phyloP scores from a whole-genome alignment of 2,888 invertebrate species.

The Ypsolopha scabrella region DNA sequence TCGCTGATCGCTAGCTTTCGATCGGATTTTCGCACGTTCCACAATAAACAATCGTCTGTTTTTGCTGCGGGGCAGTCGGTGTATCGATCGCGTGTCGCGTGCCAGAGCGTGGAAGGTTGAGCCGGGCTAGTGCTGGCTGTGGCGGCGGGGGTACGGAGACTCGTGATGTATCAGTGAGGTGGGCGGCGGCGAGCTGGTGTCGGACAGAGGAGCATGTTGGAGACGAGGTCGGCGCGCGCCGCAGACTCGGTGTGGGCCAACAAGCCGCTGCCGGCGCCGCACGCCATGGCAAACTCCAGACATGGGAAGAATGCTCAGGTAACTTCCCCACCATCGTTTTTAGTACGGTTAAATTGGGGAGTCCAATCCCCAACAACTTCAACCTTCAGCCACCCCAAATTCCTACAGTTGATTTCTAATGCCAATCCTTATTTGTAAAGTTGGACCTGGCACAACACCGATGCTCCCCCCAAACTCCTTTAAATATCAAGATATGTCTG shows the following conservation, averaged over 20 bases:
- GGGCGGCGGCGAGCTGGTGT: slow-evolving; percentile 17
- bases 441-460: too few relatives aligned
- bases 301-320: slow-evolving; percentile 81
- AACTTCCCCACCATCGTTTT: slow-evolving; percentile 13
- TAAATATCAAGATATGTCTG: too few relatives aligned
- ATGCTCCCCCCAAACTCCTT: too few relatives aligned
- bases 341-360: too few relatives aligned
- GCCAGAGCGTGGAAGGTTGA: slow-evolving; percentile 33
- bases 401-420: too few relatives aligned
- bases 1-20: slow-evolving; percentile 35
- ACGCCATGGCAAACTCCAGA: slow-evolving; percentile 66
- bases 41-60: slow-evolving; percentile 41
- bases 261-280: slow-evolving; percentile 70
- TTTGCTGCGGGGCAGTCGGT: slow-evolving; percentile 13
- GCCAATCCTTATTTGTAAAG: too few relatives aligned
- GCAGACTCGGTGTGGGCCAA: slow-evolving; percentile 78
- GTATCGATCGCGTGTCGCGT: slow-evolving; percentile 17
- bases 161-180: slow-evolving; percentile 47
- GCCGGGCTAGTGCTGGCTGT: slow-evolving; percentile 23
- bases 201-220: slow-evolving; percentile 72
- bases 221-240: slow-evolving; percentile 80
- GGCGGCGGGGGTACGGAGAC: slow-evolving; percentile 4
- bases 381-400: too few relatives aligned
- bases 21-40: slow-evolving; percentile 47
- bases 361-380: too few relatives aligned